These are phyloP conservation scores for Mustela lutreola DNA, from an alignment of 2,113 vertebrate species.

Conservation along the genomic window DNA sequence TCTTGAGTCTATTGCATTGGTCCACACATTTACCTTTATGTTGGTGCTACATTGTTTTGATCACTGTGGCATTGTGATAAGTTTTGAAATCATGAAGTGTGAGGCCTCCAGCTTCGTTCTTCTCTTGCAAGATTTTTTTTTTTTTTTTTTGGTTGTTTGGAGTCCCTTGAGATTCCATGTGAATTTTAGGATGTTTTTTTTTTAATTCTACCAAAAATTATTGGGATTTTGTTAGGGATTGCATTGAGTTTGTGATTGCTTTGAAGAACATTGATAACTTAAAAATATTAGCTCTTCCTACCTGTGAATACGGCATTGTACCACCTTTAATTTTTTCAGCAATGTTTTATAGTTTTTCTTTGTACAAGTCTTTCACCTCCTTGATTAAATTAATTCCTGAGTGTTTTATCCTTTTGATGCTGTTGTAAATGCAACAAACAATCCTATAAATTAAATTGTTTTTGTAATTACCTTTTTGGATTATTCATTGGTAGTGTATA, in stretches of 20 bases:
- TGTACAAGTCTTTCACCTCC: not conserved
- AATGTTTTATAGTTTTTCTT: not conserved
- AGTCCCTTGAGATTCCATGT: not conserved
- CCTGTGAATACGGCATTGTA: not conserved
- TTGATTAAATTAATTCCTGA: not conserved
- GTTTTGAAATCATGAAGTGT: not conserved
- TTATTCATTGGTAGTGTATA: not conserved
- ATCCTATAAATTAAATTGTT: not conserved
- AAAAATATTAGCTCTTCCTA: not conserved
- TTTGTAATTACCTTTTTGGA: not conserved
- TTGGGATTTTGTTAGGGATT: not conserved
- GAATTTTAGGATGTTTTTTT: not conserved
- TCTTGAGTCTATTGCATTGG: not conserved
- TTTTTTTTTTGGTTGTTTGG: not conserved
- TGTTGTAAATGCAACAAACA: no score
- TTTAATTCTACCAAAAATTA: not conserved
- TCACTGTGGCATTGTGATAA: not conserved
- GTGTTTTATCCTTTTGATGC: not conserved
- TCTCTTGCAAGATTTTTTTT: not conserved
- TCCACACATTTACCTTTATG: not conserved
- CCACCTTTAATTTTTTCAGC: not conserved
- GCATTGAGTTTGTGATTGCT: not conserved
- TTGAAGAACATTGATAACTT: not conserved
- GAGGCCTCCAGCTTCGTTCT: not conserved
- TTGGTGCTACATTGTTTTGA: not conserved